These are phyloP conservation scores for Gambelia wislizenii DNA, from an alignment of 2,797 vertebrate species.

Conservation along the genomic window DNA sequence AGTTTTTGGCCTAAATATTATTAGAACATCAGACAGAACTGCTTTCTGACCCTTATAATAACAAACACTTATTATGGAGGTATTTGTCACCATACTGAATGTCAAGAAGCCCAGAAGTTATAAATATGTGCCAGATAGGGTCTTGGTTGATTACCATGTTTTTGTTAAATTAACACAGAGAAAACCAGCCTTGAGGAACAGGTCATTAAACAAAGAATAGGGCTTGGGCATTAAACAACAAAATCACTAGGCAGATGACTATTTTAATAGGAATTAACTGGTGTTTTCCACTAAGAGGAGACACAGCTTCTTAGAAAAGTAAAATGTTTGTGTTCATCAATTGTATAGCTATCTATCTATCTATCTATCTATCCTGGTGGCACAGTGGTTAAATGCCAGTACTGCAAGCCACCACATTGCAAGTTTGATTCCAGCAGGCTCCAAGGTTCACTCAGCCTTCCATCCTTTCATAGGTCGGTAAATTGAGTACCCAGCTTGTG, in stretches of 20 bases:
- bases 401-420: too few relatives aligned
- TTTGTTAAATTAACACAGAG: constrained; percentile 7
- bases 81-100: constrained; percentile 35
- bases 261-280: background rate
- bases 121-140: constrained; percentile 24
- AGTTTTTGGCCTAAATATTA: constrained; percentile 10
- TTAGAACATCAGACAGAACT: constrained; percentile 30
- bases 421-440: too few relatives aligned
- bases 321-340: background rate
- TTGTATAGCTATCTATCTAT: too few relatives aligned
- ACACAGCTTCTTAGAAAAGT: background rate
- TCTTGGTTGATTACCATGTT: constrained; percentile 1
- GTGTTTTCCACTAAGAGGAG: background rate
- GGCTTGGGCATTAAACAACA: background rate
- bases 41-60: constrained; percentile 40
- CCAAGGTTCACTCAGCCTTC: too few relatives aligned
- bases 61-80: constrained; percentile 41
- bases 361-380: too few relatives aligned
- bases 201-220: background rate
- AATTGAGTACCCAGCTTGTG: too few relatives aligned
- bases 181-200: background rate
- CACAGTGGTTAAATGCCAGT: too few relatives aligned
- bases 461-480: too few relatives aligned
- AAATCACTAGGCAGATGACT: background rate
- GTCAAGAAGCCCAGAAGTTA: constrained; percentile 25